These are phyloP conservation scores for Drosophila bocki DNA, from an alignment of 1,140 invertebrate species.

Conservation along the genomic window DNA sequence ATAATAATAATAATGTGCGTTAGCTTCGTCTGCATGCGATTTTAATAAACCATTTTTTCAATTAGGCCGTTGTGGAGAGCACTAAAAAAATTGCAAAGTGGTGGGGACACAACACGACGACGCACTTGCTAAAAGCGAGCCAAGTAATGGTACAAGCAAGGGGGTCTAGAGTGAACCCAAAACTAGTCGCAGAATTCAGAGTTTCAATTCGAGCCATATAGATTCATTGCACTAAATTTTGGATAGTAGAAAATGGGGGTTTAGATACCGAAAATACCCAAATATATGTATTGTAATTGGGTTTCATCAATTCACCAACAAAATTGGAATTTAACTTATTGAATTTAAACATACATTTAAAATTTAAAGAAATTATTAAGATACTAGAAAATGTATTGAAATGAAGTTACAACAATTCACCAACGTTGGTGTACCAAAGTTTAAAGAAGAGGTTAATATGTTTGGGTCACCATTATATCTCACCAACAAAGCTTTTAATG, in stretches of 20 bases:
- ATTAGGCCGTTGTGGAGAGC: slow-evolving; percentile 52
- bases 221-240: slow-evolving; percentile 27
- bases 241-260: not conserved
- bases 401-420: slow-evolving; percentile 2
- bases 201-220: slow-evolving; percentile 38
- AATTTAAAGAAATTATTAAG: not conserved
- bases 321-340: not conserved
- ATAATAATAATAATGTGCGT: slow-evolving; percentile 56
- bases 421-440: not conserved
- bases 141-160: slow-evolving; percentile 8
- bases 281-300: not conserved
- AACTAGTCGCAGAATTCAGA: slow-evolving; percentile 12
- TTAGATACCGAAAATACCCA: not conserved
- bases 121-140: slow-evolving; percentile 31
- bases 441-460: no score
- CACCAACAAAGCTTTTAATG: no score
- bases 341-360: no score
- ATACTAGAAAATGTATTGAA: not conserved
- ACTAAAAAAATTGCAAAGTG: slow-evolving; percentile 7
- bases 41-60: slow-evolving; percentile 81
- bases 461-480: not conserved
- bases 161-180: not conserved
- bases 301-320: not conserved
- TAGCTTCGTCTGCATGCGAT: slow-evolving; percentile 43
- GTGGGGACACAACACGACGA: slow-evolving; percentile 3